Evolutionary conservation across 2,888 invertebrate species (phyloP), one percentile per base, ranked within the genome.

Genomic region (Plagodis dolabraria): DNA sequence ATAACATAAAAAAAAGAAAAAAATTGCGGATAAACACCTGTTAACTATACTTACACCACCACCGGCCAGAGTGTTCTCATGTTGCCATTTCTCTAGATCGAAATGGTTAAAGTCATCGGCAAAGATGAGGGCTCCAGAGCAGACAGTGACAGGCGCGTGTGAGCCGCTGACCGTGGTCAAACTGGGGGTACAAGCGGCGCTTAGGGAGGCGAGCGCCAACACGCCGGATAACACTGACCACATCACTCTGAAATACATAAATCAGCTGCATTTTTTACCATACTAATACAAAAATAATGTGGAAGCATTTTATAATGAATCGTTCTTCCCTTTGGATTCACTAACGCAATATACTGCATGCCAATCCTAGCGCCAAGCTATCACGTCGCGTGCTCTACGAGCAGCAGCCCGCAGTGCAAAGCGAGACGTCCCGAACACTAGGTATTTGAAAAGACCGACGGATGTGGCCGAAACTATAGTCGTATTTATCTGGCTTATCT

Each of bases 11-110:
- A n/a, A n/a, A n/a, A n/a, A n/a, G n/a, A n/a, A n/a, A n/a, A n/a
- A n/a, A n/a, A n/a, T n/a, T n/a, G n/a, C n/a, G n/a, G n/a, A n/a
- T n/a, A n/a, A n/a, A n/a, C n/a, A n/a, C n/a, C n/a, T n/a, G n/a
- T n/a, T n/a, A n/a, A n/a, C n/a, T n/a, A n/a, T 71, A 87, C 94
- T 91, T 80, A 94, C 94, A 48, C 95, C 95, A 62, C 95, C 95
- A 5, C 95, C 95, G 35, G 92, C 85, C 33, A 95, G 82, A 0
- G 95, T 95, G 67, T 93, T 93, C 79, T 95, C 95, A 73, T 95
- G 95, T 72, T 94, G 91, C 95, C 95, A 95, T 67, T 87, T 94
- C 64, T 92, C 88, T 0, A 94, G 80, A 73, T 95, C 93, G 10
- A 95, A 89, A 0, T 78, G 80, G 33, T 94, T 82, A 77, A 95